A percentile compares a stretch with the other conserved stretches of the same genome.
Evolutionary conservation across 2,888 invertebrate genomes (phyloP).

Genomic region (Clistopyga incitator): DNA sequence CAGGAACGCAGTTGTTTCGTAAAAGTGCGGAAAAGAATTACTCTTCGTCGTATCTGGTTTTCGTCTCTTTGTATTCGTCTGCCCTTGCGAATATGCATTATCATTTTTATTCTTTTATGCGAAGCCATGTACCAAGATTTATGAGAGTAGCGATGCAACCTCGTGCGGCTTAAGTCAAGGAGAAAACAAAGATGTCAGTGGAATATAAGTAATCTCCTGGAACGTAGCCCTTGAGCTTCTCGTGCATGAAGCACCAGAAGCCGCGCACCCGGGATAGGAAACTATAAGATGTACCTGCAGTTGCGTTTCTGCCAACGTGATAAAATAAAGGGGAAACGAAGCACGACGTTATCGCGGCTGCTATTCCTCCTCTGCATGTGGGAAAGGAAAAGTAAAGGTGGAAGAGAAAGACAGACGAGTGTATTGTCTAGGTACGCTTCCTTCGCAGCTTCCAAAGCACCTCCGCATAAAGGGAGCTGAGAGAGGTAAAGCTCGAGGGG

Average conservation of each 20-base stretch:
- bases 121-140: conserved; percentile 9
- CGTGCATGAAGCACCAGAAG: conserved; percentile 11
- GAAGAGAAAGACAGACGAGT: conserved; percentile 43
- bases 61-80: conserved; percentile 9
- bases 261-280: background rate
- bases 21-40: conserved; percentile 9
- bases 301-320: conserved; percentile 58
- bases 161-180: conserved; percentile 29
- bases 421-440: conserved; percentile 43
- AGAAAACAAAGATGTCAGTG: conserved; percentile 51
- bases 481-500: conserved; percentile 33
- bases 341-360: conserved; percentile 54
- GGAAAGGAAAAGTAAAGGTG: conserved; percentile 30
- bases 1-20: background rate
- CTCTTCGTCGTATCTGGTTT: conserved; percentile 5
- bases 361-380: conserved; percentile 16
- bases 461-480: conserved; percentile 22
- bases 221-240: conserved; percentile 11
- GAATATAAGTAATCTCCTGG: conserved; percentile 41
- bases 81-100: background rate
- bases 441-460: conserved; percentile 30
- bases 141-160: conserved; percentile 22
- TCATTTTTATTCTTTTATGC: conserved; percentile 21
- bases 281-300: conserved; percentile 32
- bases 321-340: conserved; percentile 59